phyloP scores from a whole-genome alignment of 2,113 vertebrate genomes.

The Hylia prasina region DNA sequence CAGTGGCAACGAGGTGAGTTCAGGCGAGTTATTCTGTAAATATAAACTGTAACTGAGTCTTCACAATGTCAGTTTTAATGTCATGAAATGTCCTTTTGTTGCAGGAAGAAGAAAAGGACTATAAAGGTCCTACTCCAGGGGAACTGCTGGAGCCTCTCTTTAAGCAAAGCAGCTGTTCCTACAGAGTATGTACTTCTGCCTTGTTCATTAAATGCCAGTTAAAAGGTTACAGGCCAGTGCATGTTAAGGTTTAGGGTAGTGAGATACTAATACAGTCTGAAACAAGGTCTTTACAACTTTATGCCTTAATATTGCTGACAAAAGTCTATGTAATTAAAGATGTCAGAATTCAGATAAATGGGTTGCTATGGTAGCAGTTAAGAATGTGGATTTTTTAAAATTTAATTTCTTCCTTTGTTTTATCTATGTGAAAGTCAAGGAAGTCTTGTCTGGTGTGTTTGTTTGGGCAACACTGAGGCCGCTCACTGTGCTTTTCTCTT shows the following conservation, averaged over 20 bases:
- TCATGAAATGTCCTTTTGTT: conserved; percentile 33
- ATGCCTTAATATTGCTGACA: background rate
- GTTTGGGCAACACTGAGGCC: background rate
- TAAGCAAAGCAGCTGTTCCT: conserved; percentile 97
- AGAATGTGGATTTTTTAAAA: background rate
- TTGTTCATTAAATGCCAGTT: background rate
- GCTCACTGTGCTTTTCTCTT: background rate
- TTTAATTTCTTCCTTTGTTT: background rate
- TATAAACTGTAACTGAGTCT: background rate
- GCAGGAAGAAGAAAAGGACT: conserved; percentile 88
- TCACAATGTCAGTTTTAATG: background rate
- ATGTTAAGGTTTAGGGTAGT: background rate
- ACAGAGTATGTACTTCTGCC: conserved; percentile 79
- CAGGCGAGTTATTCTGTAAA: background rate
- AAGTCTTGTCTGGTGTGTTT: background rate
- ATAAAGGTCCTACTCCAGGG: conserved; percentile 82
- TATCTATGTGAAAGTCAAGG: background rate
- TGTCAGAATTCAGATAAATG: background rate
- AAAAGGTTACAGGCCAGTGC: background rate
- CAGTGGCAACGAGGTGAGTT: conserved; percentile 81
- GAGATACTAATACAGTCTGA: background rate
- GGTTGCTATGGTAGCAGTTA: background rate
- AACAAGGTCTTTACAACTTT: background rate
- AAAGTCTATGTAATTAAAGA: background rate
- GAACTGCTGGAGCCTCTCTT: conserved; percentile 90